phyloP scores from a whole-genome alignment of 2,888 invertebrate species.

The Drosophila nr. perissopoda region DNA sequence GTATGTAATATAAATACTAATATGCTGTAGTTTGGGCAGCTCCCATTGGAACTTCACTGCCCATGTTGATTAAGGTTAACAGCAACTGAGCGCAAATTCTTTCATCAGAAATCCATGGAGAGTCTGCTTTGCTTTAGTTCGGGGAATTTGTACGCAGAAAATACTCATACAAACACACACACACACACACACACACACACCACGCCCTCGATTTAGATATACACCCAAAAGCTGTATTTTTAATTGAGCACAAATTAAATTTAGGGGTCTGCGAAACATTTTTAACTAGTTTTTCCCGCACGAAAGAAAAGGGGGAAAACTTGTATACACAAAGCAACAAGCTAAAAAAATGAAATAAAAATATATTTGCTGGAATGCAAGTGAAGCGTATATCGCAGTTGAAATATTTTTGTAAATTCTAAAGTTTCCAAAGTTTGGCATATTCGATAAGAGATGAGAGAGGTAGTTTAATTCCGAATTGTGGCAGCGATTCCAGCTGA shows the following conservation, averaged over 20 bases:
- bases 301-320: neutral
- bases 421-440: neutral
- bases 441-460: neutral
- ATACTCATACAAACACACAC: slow-evolving; percentile 1
- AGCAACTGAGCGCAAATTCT: slow-evolving; percentile 44
- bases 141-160: slow-evolving; percentile 35
- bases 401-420: neutral
- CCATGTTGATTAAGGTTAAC: slow-evolving; percentile 66
- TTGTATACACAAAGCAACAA: neutral
- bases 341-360: neutral
- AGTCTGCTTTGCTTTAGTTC: slow-evolving; percentile 24
- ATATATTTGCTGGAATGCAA: neutral
- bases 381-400: neutral
- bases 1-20: neutral
- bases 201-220: neutral
- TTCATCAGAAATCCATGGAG: slow-evolving; percentile 50
- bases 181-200: neutral
- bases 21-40: slow-evolving; percentile 10
- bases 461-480: neutral
- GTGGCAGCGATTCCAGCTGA: neutral
- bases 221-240: slow-evolving; percentile 39
- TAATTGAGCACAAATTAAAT: slow-evolving; percentile 51
- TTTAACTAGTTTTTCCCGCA: slow-evolving; percentile 2
- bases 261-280: slow-evolving; percentile 10
- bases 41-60: slow-evolving; percentile 40